Base-by-base conservation (phyloP, 2,113 vertebrate species). In the Salvelinus fontinalis region DNA sequence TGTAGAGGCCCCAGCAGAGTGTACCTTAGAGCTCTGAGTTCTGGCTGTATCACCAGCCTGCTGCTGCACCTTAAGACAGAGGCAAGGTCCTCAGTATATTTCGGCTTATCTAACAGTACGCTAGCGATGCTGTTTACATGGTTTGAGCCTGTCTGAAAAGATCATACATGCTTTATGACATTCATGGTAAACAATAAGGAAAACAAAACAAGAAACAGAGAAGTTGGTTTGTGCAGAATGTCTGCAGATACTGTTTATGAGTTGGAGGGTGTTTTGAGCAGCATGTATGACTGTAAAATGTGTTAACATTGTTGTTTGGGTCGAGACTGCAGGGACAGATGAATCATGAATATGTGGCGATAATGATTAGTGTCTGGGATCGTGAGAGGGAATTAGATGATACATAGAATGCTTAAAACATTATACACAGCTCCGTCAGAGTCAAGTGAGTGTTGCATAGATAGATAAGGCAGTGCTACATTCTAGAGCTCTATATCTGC, bases 371-470 rank as follows among this genome's bases (percentile, higher is more conserved):
- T 57, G 54, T 18, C 54, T 57, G 20, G 20, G 16, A 59, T 7
- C 26, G 27, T 60, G 26, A 34, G 71, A 51, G 44, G 5, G 67
- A 22, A n/a, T 54, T 57, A 18, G 70, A 75, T 75, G 70, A 85
- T 84, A 22, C 80, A n/a, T 31, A 18, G 20, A 57, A 59, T 24
- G 18, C 29, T 34, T 18, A n/a, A 51, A 73, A 27, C 24, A 12
- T 49, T 12, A 57, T 27, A 72, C 16, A 20, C 54, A 73, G 12
- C 18, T 14, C 44, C 1, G 5, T 13, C 44, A 70, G 34, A 11
- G 34, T 48, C 39, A 70, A 13, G 66, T 14, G 27, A 68, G 67
- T 12, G 59, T n/a, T n/a, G n/a, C 9, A 62, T 62, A 22, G 13
- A 62, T 24, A 0, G n/a, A 62, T 9, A 60, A 7, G 16, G 5